These are phyloP conservation scores for Drosophila siamana DNA, from an alignment of 2,888 invertebrate genomes.

Conservation along the genomic window DNA sequence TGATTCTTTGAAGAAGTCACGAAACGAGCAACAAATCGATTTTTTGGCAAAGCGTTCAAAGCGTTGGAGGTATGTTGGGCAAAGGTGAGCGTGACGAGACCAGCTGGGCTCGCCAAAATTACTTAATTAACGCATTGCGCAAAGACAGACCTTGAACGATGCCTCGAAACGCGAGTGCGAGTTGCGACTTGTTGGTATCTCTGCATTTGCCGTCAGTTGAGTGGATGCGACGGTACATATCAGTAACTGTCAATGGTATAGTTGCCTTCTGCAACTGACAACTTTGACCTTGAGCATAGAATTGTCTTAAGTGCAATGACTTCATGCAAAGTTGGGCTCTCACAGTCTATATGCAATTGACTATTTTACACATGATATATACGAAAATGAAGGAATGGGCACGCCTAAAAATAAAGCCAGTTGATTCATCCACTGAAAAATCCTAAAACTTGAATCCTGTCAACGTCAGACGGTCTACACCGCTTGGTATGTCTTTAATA, in stretches of 20 bases:
- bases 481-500: no score
- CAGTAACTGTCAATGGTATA: conserved; percentile 24
- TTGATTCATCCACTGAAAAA: no score
- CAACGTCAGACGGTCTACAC: conserved; percentile 14
- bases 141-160: conserved; percentile 26
- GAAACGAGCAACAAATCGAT: conserved; percentile 55
- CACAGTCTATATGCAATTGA: neutral
- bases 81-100: conserved; percentile 58
- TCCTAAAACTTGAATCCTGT: no score
- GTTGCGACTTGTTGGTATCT: conserved; percentile 11
- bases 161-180: conserved; percentile 17
- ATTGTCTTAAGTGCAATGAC: neutral
- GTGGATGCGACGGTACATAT: conserved; percentile 3
- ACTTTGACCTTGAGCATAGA: neutral
- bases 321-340: neutral
- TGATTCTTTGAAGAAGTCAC: conserved; percentile 19
- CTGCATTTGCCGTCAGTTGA: conserved; percentile 12
- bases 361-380: neutral
- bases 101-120: conserved; percentile 48
- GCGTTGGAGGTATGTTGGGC: conserved; percentile 15
- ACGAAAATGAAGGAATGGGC: no score
- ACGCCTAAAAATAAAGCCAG: neutral
- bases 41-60: conserved; percentile 43
- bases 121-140: conserved; percentile 69
- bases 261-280: neutral